Base-by-base conservation (phyloP, 2,797 vertebrate species). In the Ateles fusciceps region DNA sequence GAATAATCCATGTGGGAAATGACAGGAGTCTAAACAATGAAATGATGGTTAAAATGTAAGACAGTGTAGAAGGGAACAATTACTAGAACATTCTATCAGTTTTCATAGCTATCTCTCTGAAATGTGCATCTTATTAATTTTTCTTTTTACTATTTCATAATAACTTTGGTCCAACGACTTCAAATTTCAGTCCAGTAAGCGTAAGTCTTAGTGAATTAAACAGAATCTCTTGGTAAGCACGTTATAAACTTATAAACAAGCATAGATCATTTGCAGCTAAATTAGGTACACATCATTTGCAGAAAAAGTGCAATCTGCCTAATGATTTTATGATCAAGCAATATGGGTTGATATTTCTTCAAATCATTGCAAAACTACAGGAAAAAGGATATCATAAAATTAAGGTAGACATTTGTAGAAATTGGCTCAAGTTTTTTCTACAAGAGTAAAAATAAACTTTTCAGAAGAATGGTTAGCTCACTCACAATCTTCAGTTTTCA, bases 181-280 rank as follows among this genome's bases (percentile, higher is more conserved):
- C 17, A 93, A 88, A 93, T 96, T 95, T 88, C 12, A 44, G 10
- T 89, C 36, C 36, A 91, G 74, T 81, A 95, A 94, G 74, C 64
- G 64, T 79, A 84, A 85, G 26, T 81, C 17, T 89, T 81, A 91
- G 30, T 81, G 79, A 91, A 96, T 68, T 93, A 95, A 85, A 68
- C 13, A 93, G 44, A 93, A 96, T 85, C 14, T 95, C 83, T 95
- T 91, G 91, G 78, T 85, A 96, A 96, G 61, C 61, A 91, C 39
- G 91, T 88, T 91, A 52, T 72, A 85, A 94, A 93, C 21, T 57
- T 87, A 75, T 26, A 94, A 88, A 72, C 39, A 93, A 59, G 83
- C 24, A 14, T 74, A 93, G 7, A 96, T 84, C 33, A 84, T 92
- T 87, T 87, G 59, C 71, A 96, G 44, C n/a, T 94, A 93, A 96